Evolutionary conservation across 2,888 invertebrate genomes (phyloP).

Genomic region (Theretra japonica): DNA sequence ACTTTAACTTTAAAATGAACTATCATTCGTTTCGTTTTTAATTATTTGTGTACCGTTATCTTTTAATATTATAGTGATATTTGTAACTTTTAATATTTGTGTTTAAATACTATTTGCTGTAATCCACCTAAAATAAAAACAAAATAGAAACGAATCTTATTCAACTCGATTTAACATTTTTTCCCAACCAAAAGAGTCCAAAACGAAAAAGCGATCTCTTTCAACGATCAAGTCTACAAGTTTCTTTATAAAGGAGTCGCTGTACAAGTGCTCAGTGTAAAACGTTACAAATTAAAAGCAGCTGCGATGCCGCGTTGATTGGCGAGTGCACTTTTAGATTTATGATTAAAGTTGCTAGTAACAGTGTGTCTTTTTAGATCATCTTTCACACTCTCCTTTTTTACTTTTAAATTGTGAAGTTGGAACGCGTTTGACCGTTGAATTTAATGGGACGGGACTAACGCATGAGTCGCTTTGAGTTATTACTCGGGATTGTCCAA

Average conservation of each 20-base stretch:
- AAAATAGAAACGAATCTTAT: background rate
- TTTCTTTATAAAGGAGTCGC: constrained; percentile 48
- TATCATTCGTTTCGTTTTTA: no score
- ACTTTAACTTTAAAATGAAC: no score
- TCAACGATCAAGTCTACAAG: constrained; percentile 45
- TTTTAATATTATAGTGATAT: no score
- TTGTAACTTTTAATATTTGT: no score
- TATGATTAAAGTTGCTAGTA: constrained; percentile 51
- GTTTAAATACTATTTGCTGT: no score
- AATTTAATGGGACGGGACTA: constrained; percentile 23
- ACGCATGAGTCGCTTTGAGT: constrained; percentile 5
- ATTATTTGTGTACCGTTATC: no score
- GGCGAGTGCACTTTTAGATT: constrained; percentile 73
- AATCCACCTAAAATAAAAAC: no score
- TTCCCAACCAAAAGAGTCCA: background rate
- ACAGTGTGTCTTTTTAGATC: constrained; percentile 36
- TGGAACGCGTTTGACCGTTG: constrained; percentile 26
- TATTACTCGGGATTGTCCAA: background rate
- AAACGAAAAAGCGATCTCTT: background rate
- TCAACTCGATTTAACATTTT: background rate
- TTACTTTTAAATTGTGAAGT: constrained; percentile 28
- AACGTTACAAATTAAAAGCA: constrained; percentile 76
- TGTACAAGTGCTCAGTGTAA: constrained; percentile 57
- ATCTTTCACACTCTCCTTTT: constrained; percentile 32
- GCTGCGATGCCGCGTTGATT: constrained; percentile 71